Percentiles rank a stretch among this genome's conserved stretches.
phyloP scores from a whole-genome alignment of 2,888 invertebrate genomes.

The Apocheima hispidaria region DNA sequence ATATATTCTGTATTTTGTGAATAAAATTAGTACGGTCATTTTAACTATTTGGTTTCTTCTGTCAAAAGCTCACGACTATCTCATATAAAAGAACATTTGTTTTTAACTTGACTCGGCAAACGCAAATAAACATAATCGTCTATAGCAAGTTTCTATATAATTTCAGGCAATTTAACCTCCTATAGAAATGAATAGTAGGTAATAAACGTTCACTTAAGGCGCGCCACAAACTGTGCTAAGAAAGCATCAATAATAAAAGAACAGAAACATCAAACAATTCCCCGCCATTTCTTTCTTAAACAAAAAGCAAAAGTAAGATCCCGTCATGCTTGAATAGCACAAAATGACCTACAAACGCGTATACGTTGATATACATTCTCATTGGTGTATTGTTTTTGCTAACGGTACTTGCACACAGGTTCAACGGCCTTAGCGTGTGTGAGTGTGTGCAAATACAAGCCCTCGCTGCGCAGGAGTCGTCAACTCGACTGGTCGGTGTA shows the following conservation, averaged over 20 bases:
- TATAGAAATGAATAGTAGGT: constrained; percentile 10
- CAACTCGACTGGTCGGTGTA: constrained; percentile 49
- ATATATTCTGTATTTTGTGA: too few species aligned
- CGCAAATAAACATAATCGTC: constrained; percentile 10
- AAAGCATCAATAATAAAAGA: constrained; percentile 21
- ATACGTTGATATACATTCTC: constrained; percentile 23
- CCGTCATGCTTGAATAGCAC: constrained; percentile 28
- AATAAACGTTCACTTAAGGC: constrained; percentile 17
- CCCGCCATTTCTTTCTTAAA: constrained; percentile 34
- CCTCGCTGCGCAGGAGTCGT: constrained; percentile 60
- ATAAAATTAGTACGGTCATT: too few species aligned
- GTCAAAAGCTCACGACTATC: neutral
- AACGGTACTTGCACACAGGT: constrained; percentile 76
- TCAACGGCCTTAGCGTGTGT: constrained; percentile 51
- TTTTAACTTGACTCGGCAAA: neutral
- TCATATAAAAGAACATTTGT: neutral
- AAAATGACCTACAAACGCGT: constrained; percentile 58
- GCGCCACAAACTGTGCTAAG: constrained; percentile 10
- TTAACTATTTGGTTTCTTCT: too few species aligned
- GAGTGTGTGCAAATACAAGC: constrained; percentile 50
- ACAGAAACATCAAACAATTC: constrained; percentile 21
- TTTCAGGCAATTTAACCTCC: constrained; percentile 9
- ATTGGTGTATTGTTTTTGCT: constrained; percentile 55
- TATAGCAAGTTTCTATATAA: constrained; percentile 14
- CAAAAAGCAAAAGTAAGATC: constrained; percentile 37